phyloP scores from a whole-genome alignment of 2,888 invertebrate genomes.

The Coelopa pilipes region DNA sequence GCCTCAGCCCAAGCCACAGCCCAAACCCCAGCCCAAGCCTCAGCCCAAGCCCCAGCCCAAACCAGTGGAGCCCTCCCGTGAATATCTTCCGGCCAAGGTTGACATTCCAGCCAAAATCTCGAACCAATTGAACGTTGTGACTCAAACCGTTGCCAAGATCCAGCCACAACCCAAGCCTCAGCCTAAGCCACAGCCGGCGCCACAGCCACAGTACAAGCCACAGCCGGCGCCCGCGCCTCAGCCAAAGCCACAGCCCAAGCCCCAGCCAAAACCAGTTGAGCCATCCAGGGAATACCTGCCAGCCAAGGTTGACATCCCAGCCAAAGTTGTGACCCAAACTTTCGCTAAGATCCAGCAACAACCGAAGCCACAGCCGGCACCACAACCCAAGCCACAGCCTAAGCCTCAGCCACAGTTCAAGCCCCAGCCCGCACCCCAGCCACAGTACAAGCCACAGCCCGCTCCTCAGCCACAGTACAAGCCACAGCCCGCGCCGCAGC shows the following conservation, averaged over 20 bases:
- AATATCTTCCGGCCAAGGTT: slow-evolving; percentile 42
- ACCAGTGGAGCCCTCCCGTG: slow-evolving; percentile 38
- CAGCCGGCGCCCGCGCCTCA: slow-evolving; percentile 27
- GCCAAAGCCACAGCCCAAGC: slow-evolving; percentile 35
- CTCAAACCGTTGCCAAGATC: slow-evolving; percentile 9
- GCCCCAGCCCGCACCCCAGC: neutral
- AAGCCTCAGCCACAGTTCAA: slow-evolving; percentile 29
- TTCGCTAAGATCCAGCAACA: too few relatives aligned
- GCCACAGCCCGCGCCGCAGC: slow-evolving; percentile 25
- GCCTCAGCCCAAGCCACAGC: neutral
- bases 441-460: too few relatives aligned
- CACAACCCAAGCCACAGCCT: slow-evolving; percentile 26
- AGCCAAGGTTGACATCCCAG: neutral
- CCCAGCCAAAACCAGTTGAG: slow-evolving; percentile 30
- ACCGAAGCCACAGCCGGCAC: slow-evolving; percentile 26
- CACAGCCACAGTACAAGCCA: neutral
- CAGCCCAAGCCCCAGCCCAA: slow-evolving; percentile 31
- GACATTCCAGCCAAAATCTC: too few relatives aligned
- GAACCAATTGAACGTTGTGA: too few relatives aligned
- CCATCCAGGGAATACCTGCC: slow-evolving; percentile 21
- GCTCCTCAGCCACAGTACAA: neutral
- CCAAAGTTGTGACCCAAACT: too few relatives aligned
- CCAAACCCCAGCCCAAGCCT: slow-evolving; percentile 38
- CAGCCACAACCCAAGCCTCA: slow-evolving; percentile 24
- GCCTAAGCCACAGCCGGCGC: too few relatives aligned